Conservation (phyloP, 92 coral and sea anemone genomes). For the Nematostella vectensis region DNA sequence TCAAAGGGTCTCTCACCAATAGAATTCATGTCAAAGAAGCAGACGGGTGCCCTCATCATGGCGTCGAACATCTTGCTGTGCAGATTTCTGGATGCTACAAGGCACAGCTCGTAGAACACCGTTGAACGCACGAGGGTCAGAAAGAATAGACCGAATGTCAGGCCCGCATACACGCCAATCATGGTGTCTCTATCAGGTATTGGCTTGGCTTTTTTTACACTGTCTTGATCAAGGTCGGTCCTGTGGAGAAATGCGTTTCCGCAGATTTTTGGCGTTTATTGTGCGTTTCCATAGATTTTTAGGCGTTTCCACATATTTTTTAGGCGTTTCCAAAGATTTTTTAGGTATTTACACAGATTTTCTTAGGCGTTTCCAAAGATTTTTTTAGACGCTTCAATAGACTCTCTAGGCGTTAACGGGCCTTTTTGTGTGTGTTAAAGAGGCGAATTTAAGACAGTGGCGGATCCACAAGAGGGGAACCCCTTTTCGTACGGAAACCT, state of each 20-base stretch:
- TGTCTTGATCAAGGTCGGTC: constrained; percentile 18
- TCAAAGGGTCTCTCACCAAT: constrained; percentile 16
- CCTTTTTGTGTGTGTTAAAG: too few species aligned
- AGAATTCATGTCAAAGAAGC: constrained; percentile 27
- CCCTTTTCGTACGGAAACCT: too few species aligned
- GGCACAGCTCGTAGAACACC: constrained; percentile 17
- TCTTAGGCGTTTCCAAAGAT: too few species aligned
- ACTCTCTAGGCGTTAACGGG: too few species aligned
- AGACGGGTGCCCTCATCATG: constrained; percentile 19
- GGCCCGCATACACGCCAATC: constrained; percentile 29
- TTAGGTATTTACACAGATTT: too few species aligned
- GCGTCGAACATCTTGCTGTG: constrained; percentile 15
- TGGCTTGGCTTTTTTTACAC: background rate
- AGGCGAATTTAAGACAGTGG: too few species aligned
- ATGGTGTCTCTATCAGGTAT: constrained; percentile 20
- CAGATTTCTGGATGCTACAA: constrained; percentile 12
- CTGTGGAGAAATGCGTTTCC: constrained; percentile 9
- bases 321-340: too few species aligned
- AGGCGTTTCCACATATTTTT: too few species aligned
- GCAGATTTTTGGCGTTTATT: too few species aligned
- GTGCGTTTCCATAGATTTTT: too few species aligned
- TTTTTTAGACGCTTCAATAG: too few species aligned
- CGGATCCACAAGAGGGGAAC: too few species aligned
- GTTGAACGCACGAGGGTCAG: constrained; percentile 23
- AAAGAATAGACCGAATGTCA: constrained; percentile 16